These are phyloP conservation scores for Panulirus ornatus DNA, from an alignment of 1,140 invertebrate species.

Conservation along the genomic window DNA sequence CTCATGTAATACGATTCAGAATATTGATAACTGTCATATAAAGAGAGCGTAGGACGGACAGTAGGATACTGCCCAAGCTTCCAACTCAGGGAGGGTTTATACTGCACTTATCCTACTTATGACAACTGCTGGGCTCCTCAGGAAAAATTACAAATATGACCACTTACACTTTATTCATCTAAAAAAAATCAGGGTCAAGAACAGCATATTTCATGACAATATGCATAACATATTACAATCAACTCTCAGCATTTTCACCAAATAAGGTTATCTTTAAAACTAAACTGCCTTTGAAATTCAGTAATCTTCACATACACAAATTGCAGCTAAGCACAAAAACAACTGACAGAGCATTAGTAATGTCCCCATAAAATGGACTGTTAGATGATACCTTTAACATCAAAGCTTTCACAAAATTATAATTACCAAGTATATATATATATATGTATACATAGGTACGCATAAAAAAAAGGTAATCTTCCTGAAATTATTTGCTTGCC, in stretches of 20 bases:
- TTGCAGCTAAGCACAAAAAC: slow-evolving; percentile 31
- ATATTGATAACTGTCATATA: slow-evolving; percentile 70
- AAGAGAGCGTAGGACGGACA: slow-evolving; percentile 73
- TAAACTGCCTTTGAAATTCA: slow-evolving; percentile 2
- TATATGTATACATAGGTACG: neutral
- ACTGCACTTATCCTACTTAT: slow-evolving; percentile 66
- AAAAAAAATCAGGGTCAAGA: slow-evolving; percentile 33
- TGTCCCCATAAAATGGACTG: neutral
- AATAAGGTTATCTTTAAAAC: slow-evolving; percentile 15
- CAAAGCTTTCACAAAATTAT: neutral
- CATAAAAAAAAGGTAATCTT: slow-evolving; percentile 25
- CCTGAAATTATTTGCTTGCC: slow-evolving; percentile 12
- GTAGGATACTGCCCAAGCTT: slow-evolving; percentile 67
- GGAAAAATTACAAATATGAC: slow-evolving; percentile 48
- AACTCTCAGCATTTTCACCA: slow-evolving; percentile 46
- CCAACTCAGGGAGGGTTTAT: slow-evolving; percentile 72
- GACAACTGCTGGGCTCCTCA: slow-evolving; percentile 66
- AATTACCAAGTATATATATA: neutral
- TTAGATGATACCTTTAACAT: neutral
- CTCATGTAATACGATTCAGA: slow-evolving; percentile 65
- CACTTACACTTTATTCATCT: slow-evolving; percentile 49
- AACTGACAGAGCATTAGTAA: neutral
- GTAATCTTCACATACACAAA: slow-evolving; percentile 9
- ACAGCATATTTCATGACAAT: slow-evolving; percentile 43
- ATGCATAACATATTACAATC: slow-evolving; percentile 36